Evolutionary conservation across 2,888 invertebrate species (phyloP), one percentile per base, ranked within the genome.

Genomic region (Ochlodes sylvanus): DNA sequence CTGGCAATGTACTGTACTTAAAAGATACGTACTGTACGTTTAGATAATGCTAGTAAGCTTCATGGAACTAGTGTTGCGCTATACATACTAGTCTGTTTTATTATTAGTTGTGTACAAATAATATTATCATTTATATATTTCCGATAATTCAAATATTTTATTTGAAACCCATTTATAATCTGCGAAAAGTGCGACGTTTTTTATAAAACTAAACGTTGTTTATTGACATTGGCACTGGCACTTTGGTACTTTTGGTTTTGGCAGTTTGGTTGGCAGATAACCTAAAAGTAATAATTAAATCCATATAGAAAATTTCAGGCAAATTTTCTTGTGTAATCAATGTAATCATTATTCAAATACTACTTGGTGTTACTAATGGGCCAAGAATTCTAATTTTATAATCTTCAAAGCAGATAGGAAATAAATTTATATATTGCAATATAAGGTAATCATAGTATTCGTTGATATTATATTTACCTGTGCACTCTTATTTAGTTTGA

Each of bases 391-490:
- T 50, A 50, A 50, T 50, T 50, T 19, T 0, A 50, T 19, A 10
- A 0, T 47, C 2, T 17, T 47, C 0, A 47, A 9, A 47, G 9
- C 12, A 38, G 10, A 38, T 9, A 1, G 7, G 3, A 38, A 38
- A 12, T 38, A 9, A 9, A 10, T 38, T 1, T 12, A 0, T 17
- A 47, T 9, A 44, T 5, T 15, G 5, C 3, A 15, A 15, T 27
- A 47, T 4, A 50, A 50, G 50, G 50, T 50, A 50, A 21, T 7
- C 3, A 19, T 12, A 4, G n/a, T 4, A 50, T 50, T 50, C 2
- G 0, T 19, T 4, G 19, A 14, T 2, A 50, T 38, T 52, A 12
- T 52, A 65, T 58, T 58, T 58, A 65, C 65, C 58, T 65, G 12
- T 27, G 15, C 3, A 41, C 12, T 41, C 38, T 63, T 17, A 54